Percentiles rank a stretch among this genome's conserved stretches.
These are phyloP conservation scores for Dicycla oo DNA, from an alignment of 2,888 invertebrate genomes.

Conservation along the genomic window DNA sequence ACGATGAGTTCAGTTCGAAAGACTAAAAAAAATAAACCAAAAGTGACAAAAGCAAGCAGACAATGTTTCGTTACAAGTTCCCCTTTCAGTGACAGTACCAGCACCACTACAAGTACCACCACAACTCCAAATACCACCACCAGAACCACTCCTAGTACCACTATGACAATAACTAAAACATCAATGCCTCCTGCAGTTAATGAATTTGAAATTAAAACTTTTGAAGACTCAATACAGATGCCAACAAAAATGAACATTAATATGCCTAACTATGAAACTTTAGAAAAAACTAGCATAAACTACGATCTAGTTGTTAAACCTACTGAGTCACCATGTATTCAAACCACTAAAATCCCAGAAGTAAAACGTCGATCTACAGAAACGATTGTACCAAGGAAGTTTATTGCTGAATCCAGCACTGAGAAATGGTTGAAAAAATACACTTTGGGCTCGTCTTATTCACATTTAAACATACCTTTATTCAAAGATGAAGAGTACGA, in stretches of 20 bases:
- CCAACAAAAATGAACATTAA: not conserved
- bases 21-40: not conserved
- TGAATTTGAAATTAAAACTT: not conserved
- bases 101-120: not conserved
- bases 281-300: conserved; percentile 5
- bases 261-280: not conserved
- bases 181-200: not conserved
- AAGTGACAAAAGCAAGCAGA: not conserved
- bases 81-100: not conserved
- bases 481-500: conserved; percentile 61
- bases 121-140: not conserved
- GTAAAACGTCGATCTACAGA: conserved; percentile 37
- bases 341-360: conserved; percentile 5
- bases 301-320: conserved; percentile 14
- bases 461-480: conserved; percentile 36
- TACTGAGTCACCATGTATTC: not conserved
- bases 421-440: conserved; percentile 36
- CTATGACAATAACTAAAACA: not conserved
- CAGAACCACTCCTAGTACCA: not conserved
- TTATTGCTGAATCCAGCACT: conserved; percentile 28
- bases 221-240: not conserved
- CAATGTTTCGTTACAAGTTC: not conserved
- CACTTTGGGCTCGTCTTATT: conserved; percentile 8
- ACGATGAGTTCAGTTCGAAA: not conserved
- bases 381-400: conserved; percentile 43